Evolutionary conservation across 2,888 invertebrate genomes (phyloP), one percentile per base, ranked within the genome.

Genomic region (Meandrusa payeni): DNA sequence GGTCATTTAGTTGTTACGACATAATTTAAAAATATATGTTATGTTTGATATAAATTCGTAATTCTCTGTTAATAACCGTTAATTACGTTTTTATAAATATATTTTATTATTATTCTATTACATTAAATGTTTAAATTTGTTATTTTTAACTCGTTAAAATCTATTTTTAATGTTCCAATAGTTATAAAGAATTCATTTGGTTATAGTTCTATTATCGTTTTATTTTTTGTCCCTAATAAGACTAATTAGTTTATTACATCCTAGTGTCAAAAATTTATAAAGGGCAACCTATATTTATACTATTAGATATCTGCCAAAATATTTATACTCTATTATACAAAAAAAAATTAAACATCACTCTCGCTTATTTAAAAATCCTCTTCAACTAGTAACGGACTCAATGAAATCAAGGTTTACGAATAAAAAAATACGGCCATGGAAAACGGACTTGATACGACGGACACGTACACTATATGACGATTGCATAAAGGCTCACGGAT

Each of bases 1-100:
- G 61, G 59, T 61, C 60, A 58, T 69, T 70, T 65, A 60, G 56
- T 64, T 71, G 73, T 71, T 69, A 59, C 65, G 52, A 46, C 2
- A 52, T 60, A 11, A 59, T 60, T 50, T 61, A 66, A 58, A 61
- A 62, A 52, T 61, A 27, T 7, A 37, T 26, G 12, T 34, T 24
- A 24, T 24, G 9, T 9, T 24, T 34, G 12, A 7, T 9, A 34
- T 34, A n/a, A 15, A 23, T 24, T 11, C 5, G 3, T 15, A 24
- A 24, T 13, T 1, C 5, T 13, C 17, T 17, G 12, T 39, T 22
- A 22, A 0, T 13, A 22, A 12, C 19, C 13, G 12, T n/a, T 27
- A 27, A 12, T 27, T 10, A 27, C 4, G 15, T 15, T 2, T 15
- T 4, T 4, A 4, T 15, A 15, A 15, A 15, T 15, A n/a, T n/a